phyloP scores from a whole-genome alignment of 1,140 invertebrate species.

The Diorhabda sublineata region DNA sequence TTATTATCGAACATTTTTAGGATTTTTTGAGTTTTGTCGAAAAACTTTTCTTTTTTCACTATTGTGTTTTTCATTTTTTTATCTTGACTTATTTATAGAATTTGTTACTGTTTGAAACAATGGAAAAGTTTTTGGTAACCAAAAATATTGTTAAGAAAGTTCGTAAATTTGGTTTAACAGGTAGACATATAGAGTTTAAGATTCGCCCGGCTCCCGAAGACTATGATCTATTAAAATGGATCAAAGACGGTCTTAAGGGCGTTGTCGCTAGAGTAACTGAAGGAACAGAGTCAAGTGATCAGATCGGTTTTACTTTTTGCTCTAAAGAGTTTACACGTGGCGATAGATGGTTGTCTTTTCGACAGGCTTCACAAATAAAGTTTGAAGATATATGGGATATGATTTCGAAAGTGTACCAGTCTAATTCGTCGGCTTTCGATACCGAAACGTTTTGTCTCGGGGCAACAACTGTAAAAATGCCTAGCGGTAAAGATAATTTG shows the following conservation, averaged over 20 bases:
- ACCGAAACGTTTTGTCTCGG: not conserved
- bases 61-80: too few species aligned
- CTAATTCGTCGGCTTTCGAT: not conserved
- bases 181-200: not conserved
- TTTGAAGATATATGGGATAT: too few species aligned
- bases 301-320: not conserved
- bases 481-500: not conserved
- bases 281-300: conserved; percentile 9
- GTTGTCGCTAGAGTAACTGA: not conserved
- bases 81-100: too few species aligned
- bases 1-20: too few species aligned
- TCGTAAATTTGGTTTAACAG: not conserved
- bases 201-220: not conserved
- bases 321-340: not conserved
- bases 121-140: conserved; percentile 1
- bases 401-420: too few species aligned
- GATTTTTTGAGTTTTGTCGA: too few species aligned
- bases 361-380: not conserved
- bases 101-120: not conserved
- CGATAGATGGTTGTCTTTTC: not conserved
- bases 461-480: conserved; percentile 5
- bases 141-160: conserved; percentile 1
- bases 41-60: too few species aligned
- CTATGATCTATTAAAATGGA: not conserved
- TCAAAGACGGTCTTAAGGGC: not conserved